phyloP scores from a whole-genome alignment of 2,888 invertebrate genomes.

The Bembecia ichneumoniformis region DNA sequence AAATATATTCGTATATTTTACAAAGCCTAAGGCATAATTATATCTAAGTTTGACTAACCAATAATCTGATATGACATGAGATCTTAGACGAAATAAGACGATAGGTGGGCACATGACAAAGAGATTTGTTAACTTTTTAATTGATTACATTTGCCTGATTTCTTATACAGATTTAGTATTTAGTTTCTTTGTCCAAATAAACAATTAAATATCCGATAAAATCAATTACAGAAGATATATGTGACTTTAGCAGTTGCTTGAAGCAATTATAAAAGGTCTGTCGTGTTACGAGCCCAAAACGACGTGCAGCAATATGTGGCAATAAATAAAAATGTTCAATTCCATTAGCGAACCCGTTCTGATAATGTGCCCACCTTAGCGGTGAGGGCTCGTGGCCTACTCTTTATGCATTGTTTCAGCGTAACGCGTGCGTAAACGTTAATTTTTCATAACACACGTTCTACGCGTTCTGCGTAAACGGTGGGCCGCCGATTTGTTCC shows the following conservation, averaged over 20 bases:
- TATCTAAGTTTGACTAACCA: no score
- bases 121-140: no score
- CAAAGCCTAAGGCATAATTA: no score
- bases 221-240: no score
- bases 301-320: conserved; percentile 27
- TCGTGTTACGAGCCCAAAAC: conserved; percentile 18
- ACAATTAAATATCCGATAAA: no score
- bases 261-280: conserved; percentile 16
- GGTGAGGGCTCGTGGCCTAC: conserved; percentile 16
- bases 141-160: no score
- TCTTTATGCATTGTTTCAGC: conserved; percentile 38
- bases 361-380: conserved; percentile 50
- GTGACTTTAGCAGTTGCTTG: conserved; percentile 14
- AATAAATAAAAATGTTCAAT: conserved; percentile 51
- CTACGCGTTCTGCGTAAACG: conserved; percentile 41
- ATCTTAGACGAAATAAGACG: no score
- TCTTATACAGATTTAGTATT: no score
- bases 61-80: no score
- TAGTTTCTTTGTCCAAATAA: no score
- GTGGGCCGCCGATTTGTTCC: conserved; percentile 52
- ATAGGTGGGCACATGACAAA: no score
- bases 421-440: conserved; percentile 43
- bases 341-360: conserved; percentile 45
- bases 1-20: no score
- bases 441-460: conserved; percentile 53